A percentile compares a stretch with the other conserved stretches of the same genome.
Evolutionary conservation across 2,113 vertebrate genomes (phyloP).

Genomic region (Platichthys flesus): DNA sequence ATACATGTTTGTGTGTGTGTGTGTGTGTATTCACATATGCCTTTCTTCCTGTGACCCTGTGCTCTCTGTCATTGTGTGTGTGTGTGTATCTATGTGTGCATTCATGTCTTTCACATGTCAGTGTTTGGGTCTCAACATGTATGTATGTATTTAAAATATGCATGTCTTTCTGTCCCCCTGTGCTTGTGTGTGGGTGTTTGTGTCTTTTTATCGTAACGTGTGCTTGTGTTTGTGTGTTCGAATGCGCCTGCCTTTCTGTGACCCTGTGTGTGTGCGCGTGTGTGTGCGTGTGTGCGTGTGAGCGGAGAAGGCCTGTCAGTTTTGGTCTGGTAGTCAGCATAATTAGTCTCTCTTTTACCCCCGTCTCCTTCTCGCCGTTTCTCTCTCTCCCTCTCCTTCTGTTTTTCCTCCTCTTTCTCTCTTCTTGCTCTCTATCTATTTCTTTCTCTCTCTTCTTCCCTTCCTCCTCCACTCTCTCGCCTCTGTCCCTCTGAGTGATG

Average conservation of each 20-base stretch:
- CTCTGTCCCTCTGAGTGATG: conserved; percentile 64
- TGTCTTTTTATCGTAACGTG: neutral
- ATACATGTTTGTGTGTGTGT: too few relatives aligned
- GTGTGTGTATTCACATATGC: too few relatives aligned
- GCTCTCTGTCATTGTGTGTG: neutral
- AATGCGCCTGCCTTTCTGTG: neutral
- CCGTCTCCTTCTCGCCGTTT: conserved; percentile 49
- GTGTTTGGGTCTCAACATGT: neutral
- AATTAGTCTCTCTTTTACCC: conserved; percentile 75
- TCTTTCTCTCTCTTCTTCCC: neutral
- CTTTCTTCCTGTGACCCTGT: too few relatives aligned
- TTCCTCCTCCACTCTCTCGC: conserved; percentile 1
- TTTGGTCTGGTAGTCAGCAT: conserved; percentile 77
- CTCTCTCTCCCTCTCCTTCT: neutral
- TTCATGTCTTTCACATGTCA: neutral
- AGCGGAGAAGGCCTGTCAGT: conserved; percentile 65
- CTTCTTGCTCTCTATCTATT: neutral
- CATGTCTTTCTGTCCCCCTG: conserved; percentile 19
- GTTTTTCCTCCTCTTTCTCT: neutral
- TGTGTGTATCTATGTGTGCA: neutral
- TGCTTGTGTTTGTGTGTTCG: neutral
- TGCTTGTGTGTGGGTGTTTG: neutral
- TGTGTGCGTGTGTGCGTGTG: conserved; percentile 16
- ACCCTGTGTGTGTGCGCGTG: conserved; percentile 16
- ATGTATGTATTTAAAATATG: neutral